These are phyloP conservation scores for Cuniculus paca DNA, from an alignment of 2,797 vertebrate genomes.

Conservation along the genomic window DNA sequence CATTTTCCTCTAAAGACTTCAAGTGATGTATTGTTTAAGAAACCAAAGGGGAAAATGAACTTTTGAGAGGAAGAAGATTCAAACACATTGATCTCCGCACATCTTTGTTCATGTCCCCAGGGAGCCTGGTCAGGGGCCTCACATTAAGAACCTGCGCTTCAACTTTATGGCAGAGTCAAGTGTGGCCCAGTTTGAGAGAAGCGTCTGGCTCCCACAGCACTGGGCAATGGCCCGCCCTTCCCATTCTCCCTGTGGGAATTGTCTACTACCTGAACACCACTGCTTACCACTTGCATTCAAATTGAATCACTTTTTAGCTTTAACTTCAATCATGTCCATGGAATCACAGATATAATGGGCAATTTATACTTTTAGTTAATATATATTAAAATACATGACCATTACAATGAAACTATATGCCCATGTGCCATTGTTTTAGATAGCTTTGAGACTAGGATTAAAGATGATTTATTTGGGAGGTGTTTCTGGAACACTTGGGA, in stretches of 20 bases:
- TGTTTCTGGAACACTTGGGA: neutral
- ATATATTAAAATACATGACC: neutral
- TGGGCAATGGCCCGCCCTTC: neutral
- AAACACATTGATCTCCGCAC: constrained; percentile 12
- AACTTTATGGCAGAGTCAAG: neutral
- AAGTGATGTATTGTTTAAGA: neutral
- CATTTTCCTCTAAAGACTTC: neutral
- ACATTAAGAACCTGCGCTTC: neutral
- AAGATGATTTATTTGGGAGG: neutral
- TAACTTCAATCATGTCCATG: neutral
- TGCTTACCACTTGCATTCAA: neutral
- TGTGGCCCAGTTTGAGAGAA: neutral
- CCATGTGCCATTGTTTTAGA: neutral
- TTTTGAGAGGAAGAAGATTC: neutral
- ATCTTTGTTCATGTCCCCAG: neutral
- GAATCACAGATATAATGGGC: neutral
- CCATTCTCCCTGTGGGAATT: neutral
- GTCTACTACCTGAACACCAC: neutral
- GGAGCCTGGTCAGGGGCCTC: neutral
- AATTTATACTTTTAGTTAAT: neutral
- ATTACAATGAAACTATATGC: neutral
- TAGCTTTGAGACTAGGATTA: neutral
- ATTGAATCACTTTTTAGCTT: neutral
- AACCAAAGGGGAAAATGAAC: neutral
- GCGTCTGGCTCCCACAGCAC: too few species aligned